Evolutionary conservation across 2,113 vertebrate genomes (phyloP), one percentile per base, ranked within the genome.

Genomic region (Calidris pugnax): DNA sequence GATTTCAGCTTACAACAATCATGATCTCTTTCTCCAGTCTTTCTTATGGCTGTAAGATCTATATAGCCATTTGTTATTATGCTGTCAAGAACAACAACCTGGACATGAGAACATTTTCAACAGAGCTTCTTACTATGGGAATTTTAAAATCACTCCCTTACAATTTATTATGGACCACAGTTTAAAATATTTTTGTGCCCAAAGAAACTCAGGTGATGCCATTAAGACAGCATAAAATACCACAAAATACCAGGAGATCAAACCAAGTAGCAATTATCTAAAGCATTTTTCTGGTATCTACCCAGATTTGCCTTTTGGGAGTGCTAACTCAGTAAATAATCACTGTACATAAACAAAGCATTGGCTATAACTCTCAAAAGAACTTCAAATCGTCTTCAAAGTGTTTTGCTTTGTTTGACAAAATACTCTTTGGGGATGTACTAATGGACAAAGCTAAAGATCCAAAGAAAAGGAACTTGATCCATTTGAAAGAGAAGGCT

Each of bases 381-480:
- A 97, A 96, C 91, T 89, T 95, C 92, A 74, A 96, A 75, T 94
- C 37, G 4, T 96, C 95, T 97, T 95, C 95, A 90, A 97, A 97
- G 56, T 97, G 83, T 97, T 98, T 98, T 97, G 86, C 89, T 98
- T 97, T 97, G 87, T 96, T 98, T 98, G 97, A 98, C 85, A 96
- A 97, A 98, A 98, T 91, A 94, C 93, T 90, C 97, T 98, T 98
- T 79, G 43, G 95, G 96, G 93, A 97, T 93, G 83, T 82, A 72
- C 83, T 98, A 98, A 98, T 97, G 96, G 97, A 95, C 86, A 96
- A 97, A 97, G 84, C 90, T 95, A 81, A 97, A 98, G 82, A 97
- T 93, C 82, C 62, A 74, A 94, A 95, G 84, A 96, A 96, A 94
- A 69, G 95, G 85, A 98, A 98, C 73, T 89, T 93, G 96, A 98